These are phyloP conservation scores for Lepus oiostolus DNA, from an alignment of 2,797 vertebrate genomes.

Conservation along the genomic window DNA sequence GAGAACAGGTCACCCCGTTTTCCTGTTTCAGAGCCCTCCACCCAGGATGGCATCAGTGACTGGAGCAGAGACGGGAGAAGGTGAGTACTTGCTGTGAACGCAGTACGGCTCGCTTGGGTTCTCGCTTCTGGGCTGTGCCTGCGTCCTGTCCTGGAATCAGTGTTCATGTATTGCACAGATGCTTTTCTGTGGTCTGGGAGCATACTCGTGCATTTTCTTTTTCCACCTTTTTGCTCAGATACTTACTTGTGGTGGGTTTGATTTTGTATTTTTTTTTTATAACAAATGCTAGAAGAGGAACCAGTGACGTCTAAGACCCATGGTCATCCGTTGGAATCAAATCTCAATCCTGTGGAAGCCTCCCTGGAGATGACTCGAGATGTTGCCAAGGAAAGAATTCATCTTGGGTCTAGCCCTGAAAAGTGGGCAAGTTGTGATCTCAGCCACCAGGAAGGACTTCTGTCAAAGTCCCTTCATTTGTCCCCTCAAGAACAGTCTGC, in stretches of 20 bases:
- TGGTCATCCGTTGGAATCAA: slow-evolving; percentile 52
- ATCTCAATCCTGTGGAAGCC: background rate
- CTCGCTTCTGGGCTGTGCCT: slow-evolving; percentile 36
- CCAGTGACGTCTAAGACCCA: slow-evolving; percentile 43
- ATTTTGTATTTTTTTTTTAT: slow-evolving; percentile 80
- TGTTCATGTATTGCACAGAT: background rate
- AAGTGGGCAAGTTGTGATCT: background rate
- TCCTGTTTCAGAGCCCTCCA: slow-evolving; percentile 60
- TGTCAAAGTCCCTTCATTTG: background rate
- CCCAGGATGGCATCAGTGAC: slow-evolving; percentile 70
- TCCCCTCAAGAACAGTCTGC: background rate
- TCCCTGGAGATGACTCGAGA: background rate
- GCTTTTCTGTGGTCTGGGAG: slow-evolving; percentile 36
- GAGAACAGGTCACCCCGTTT: slow-evolving; percentile 42
- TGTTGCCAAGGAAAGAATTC: slow-evolving; percentile 13
- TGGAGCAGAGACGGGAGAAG: slow-evolving; percentile 45
- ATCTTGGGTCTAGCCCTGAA: background rate
- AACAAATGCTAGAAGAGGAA: slow-evolving; percentile 74
- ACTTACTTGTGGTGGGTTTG: slow-evolving; percentile 70
- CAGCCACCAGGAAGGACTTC: background rate
- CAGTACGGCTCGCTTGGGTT: slow-evolving; percentile 39
- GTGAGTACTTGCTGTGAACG: slow-evolving; percentile 68
- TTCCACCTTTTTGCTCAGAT: slow-evolving; percentile 55
- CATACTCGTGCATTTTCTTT: slow-evolving; percentile 45
- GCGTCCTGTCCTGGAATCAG: slow-evolving; percentile 39